Base-by-base conservation (phyloP, 2,113 vertebrate genomes). In the Uria lomvia region DNA sequence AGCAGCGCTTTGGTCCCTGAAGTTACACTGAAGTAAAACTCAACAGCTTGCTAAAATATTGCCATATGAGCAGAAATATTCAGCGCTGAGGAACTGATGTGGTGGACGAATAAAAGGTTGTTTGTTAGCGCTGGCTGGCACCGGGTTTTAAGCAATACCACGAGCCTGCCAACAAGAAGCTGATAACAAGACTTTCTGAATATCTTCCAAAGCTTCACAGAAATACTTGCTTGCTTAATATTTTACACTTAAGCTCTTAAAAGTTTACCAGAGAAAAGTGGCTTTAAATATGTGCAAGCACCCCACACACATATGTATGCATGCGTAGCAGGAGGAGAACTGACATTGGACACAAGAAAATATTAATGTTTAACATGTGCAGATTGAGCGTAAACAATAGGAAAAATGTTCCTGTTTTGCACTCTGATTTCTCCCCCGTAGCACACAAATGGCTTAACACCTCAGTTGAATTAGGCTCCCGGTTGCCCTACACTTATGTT, bases 41-140 rank as follows among this genome's bases (percentile, higher is more conserved):
- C 96, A 98, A 67, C 86, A 97, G 80, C 94, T 97, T 97, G 87
- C 92, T 98, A 97, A 98, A 98, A 98, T 96, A 98, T 86, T 96
- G 95, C 96, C 95, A 95, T 95, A 95, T 96, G 96, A 98, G 86
- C 72, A 88, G 91, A 95, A 96, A 92, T 92, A 95, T 91, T 96
- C 94, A 94, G 84, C 78, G 80, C 76, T 74, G 38, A 97, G 92
- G 92, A 97, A 75, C 89, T 94, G 94, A 89, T 96, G 95, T 83
- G 67, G 96, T 91, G 60, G 79, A 88, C 73, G 91, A 85, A 98
- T 98, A 97, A 98, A 98, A 96, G 97, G 79, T 83, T 95, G 88
- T 75, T 97, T 98, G 96, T 97, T 97, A 96, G 92, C 27, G 6
- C 92, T 96, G 97, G 87, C 94, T 97, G 95, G 94, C 88, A 96